Conservation (phyloP, 2,113 vertebrate genomes). For the Prionailurus viverrinus region DNA sequence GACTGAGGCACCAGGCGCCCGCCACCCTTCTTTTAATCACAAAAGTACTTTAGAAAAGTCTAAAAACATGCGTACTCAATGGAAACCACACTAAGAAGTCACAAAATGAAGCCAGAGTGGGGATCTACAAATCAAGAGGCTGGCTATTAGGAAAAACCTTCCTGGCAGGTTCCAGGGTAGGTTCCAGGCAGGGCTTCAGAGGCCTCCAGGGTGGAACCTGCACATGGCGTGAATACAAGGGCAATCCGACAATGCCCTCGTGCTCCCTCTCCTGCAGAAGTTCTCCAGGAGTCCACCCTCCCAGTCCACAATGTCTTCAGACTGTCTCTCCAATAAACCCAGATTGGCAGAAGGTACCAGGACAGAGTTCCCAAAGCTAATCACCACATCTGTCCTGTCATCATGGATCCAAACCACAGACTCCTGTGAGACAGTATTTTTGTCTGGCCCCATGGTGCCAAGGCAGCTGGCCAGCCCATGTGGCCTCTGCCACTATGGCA, state of each 20-base stretch:
- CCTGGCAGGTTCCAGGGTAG: neutral
- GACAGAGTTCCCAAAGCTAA: neutral
- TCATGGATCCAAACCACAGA: slow-evolving; percentile 73
- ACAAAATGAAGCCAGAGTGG: neutral
- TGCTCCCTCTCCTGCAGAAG: slow-evolving; percentile 74
- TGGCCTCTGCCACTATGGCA: neutral
- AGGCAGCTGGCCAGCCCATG: fast-evolving
- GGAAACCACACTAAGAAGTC: neutral
- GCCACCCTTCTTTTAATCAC: neutral
- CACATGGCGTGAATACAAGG: neutral
- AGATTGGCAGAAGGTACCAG: neutral
- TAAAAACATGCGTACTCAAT: neutral
- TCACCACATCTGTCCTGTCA: slow-evolving; percentile 49
- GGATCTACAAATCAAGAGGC: neutral
- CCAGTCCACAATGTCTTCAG: slow-evolving; percentile 73
- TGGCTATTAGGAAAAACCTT: neutral
- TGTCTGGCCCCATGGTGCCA: fast-evolving
- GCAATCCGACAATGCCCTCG: neutral
- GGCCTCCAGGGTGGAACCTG: neutral
- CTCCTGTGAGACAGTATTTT: neutral
- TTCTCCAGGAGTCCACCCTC: slow-evolving; percentile 80
- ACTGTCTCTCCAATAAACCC: slow-evolving; percentile 27
- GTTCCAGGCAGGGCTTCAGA: neutral
- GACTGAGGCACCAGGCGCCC: too few species aligned
- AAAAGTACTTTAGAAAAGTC: neutral